phyloP scores from a whole-genome alignment of 1,140 invertebrate species.

The Heliconius melpomene region DNA sequence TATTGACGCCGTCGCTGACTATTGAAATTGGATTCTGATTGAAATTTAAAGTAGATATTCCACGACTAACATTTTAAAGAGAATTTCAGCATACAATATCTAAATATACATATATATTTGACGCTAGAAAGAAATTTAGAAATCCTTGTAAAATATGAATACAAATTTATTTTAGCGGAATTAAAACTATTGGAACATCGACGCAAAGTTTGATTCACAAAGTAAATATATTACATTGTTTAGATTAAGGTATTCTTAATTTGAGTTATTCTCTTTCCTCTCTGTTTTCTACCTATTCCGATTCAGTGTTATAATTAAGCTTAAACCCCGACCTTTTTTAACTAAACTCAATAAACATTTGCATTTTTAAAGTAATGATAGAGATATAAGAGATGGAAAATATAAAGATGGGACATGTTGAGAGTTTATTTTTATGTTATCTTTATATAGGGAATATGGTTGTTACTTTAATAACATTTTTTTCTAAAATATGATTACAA shows the following conservation, averaged over 20 bases:
- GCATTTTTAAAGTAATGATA: too few species aligned
- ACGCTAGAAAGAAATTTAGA: background rate
- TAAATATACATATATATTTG: background rate
- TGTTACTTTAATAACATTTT: too few species aligned
- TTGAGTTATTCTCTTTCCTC: too few species aligned
- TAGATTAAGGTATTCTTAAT: background rate
- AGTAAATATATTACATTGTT: background rate
- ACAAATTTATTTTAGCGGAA: background rate
- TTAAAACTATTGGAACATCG: background rate
- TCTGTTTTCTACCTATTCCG: too few species aligned
- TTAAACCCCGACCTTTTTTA: too few species aligned
- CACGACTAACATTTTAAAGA: conserved; percentile 1
- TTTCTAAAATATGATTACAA: too few species aligned
- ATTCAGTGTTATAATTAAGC: too few species aligned
- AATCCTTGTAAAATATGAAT: background rate
- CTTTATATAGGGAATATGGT: too few species aligned
- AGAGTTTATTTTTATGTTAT: too few species aligned
- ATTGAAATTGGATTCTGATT: conserved; percentile 21
- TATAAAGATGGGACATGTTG: too few species aligned
- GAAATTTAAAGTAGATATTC: conserved; percentile 20
- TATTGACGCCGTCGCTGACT: conserved; percentile 16
- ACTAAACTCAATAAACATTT: too few species aligned
- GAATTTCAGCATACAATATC: background rate
- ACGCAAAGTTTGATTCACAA: background rate
- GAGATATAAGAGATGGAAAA: background rate